These are phyloP conservation scores for Meliscaeva auricollis DNA, from an alignment of 2,888 invertebrate species.

Conservation along the genomic window DNA sequence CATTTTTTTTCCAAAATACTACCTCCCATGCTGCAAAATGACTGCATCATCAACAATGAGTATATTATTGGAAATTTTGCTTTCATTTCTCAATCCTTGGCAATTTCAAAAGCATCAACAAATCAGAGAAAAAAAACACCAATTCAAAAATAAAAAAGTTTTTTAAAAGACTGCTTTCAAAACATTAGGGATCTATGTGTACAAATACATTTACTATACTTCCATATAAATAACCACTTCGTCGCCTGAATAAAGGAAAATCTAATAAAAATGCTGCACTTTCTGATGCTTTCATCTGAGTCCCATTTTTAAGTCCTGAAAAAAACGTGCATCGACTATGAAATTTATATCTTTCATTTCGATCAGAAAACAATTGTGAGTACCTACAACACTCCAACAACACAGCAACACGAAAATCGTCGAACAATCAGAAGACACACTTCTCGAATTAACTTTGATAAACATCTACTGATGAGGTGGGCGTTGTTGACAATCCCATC, in stretches of 20 bases:
- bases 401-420: neutral
- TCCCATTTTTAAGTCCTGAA: neutral
- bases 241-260: constrained; percentile 42
- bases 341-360: constrained; percentile 29
- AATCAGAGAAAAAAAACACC: too few relatives aligned
- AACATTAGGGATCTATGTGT: too few relatives aligned
- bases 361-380: constrained; percentile 24
- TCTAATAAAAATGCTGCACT: constrained; percentile 58
- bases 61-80: too few relatives aligned
- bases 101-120: too few relatives aligned
- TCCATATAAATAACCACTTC: neutral
- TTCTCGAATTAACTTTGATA: constrained; percentile 72
- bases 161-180: too few relatives aligned
- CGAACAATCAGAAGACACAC: constrained; percentile 48
- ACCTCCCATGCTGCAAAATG: too few relatives aligned
- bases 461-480: constrained; percentile 67
- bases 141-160: too few relatives aligned
- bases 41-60: too few relatives aligned
- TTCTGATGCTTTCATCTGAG: constrained; percentile 18
- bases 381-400: neutral
- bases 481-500: constrained; percentile 50
- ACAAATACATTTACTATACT: too few relatives aligned
- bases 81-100: too few relatives aligned
- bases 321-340: constrained; percentile 49
- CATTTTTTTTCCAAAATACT: too few relatives aligned